Evolutionary conservation across 2,113 vertebrate species (phyloP), one percentile per base, ranked within the genome.

Genomic region (Labeo catla): DNA sequence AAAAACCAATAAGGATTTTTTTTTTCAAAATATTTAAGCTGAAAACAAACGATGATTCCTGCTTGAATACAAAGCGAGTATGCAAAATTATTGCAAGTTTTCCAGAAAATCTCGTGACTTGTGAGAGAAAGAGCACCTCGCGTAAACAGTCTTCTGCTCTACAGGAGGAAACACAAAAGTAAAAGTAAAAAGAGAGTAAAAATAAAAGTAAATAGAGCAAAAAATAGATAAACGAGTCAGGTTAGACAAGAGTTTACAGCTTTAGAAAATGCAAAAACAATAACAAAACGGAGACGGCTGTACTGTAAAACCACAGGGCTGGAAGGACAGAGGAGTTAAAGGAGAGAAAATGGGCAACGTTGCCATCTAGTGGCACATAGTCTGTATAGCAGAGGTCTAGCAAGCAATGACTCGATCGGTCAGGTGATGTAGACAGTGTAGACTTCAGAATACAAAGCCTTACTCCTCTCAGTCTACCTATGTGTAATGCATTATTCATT

Each of bases 401-500:
- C 86, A 87, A 92, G 81, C 72, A 90, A 76, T 89, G 84, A 85
- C 12, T 23, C 45, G 88, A 87, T 84, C 45, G 36, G 79, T 79
- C 12, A 21, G 78, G 88, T 70, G 77, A 47, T 70, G 87, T 52
- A 61, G 4, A 76, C 80, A 82, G 80, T 15, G 79, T 39, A 8
- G 74, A 88, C 88, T 90, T 93, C 93, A 94, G 93, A 95, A 95
- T 93, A 90, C 95, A 94, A 94, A 94, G 89, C 89, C 94, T 95
- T 94, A 93, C 92, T 92, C 90, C 84, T 81, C 73, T 73, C 49
- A 10, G 16, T 59, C 49, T 73, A 83, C 7, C 28, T 72, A 72
- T 83, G 81, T 83, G 81, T 84, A 86, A 68, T 84, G 76, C 79
- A 83, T 57, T 72, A 66, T 83, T 21, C 12, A 6, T 11, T 15